A percentile compares a stretch with the other conserved stretches of the same genome.
phyloP scores from a whole-genome alignment of 2,797 vertebrate species.

The Staurois parvus region DNA sequence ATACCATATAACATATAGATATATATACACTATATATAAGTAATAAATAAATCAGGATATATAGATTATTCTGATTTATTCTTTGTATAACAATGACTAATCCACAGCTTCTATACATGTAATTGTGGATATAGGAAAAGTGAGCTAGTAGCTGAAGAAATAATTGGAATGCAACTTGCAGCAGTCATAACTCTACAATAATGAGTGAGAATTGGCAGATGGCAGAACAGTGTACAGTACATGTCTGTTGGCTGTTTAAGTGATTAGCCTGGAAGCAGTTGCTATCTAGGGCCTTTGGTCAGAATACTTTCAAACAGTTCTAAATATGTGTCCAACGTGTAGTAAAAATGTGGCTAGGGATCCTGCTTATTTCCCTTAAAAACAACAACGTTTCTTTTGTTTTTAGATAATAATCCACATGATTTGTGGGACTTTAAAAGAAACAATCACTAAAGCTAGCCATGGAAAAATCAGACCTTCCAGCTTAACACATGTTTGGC shows the following conservation, averaged over 20 bases:
- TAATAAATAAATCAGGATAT: too few species aligned
- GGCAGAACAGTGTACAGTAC: conserved; percentile 5
- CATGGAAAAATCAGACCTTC: neutral
- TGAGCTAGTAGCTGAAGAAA: conserved; percentile 23
- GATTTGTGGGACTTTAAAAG: neutral
- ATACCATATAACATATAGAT: neutral
- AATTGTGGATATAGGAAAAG: neutral
- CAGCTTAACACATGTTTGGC: neutral
- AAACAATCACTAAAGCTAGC: neutral
- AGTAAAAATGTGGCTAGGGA: neutral
- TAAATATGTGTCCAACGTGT: neutral
- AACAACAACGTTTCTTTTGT: neutral
- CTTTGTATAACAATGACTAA: neutral
- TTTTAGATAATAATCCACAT: neutral
- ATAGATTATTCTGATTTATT: neutral
- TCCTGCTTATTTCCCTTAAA: neutral
- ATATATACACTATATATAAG: too few species aligned
- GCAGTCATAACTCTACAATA: conserved; percentile 37
- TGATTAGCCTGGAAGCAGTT: conserved; percentile 40
- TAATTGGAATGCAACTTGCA: conserved; percentile 38
- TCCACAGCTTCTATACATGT: neutral
- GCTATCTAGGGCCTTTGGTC: conserved; percentile 9
- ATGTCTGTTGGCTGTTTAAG: conserved; percentile 35
- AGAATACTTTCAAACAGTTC: neutral
- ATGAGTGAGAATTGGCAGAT: conserved; percentile 46